Base-by-base conservation (phyloP, 2,888 invertebrate species). In the Agrilus biguttatus region DNA sequence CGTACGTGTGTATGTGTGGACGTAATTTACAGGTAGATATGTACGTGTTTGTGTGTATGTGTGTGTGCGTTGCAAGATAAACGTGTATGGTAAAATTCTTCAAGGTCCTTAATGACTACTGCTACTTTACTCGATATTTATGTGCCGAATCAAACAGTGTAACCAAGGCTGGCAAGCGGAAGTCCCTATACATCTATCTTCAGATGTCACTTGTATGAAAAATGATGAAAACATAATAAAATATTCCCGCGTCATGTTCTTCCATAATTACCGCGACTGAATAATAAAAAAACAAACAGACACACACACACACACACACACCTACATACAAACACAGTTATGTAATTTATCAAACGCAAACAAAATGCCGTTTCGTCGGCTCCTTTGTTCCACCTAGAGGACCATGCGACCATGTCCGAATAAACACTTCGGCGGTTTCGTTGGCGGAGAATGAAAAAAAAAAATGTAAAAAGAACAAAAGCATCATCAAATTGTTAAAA, bases 171-270 rank as follows among this genome's bases (percentile, higher is more conserved):
- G 53, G 42, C 45, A 47, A 49, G 48, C 52, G 54, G 53, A 53
- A 55, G 53, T 52, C 43, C 49, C 45, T 51, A 48, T 46, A 55
- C 62, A 62, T 61, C 60, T 51, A 63, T 63, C 63, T 62, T 60
- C 55, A 58, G 57, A 60, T 63, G 62, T 62, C 62, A 61, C 58
- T 61, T 59, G 59, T 61, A 60, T 62, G 62, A 61, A 57, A 61
- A 61, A 59, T 56, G 53, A 59, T 55, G 58, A 60, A 61, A 60
- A 60, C 54, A 54, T 53, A 55, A 52, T 51, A 49, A 54, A 53
- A 57, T 55, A 55, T 54, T 57, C 54, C 55, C 53, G 51, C 54
- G 51, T 57, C 52, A 53, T 50, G 51, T 54, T 47, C 48, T 46
- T 36, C 48, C 43, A 50, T 54, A 53, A 53, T 54, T 51, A 53